Evolutionary conservation across 2,113 vertebrate genomes (phyloP), one percentile per base, ranked within the genome.

Genomic region (Stictonetta naevosa): DNA sequence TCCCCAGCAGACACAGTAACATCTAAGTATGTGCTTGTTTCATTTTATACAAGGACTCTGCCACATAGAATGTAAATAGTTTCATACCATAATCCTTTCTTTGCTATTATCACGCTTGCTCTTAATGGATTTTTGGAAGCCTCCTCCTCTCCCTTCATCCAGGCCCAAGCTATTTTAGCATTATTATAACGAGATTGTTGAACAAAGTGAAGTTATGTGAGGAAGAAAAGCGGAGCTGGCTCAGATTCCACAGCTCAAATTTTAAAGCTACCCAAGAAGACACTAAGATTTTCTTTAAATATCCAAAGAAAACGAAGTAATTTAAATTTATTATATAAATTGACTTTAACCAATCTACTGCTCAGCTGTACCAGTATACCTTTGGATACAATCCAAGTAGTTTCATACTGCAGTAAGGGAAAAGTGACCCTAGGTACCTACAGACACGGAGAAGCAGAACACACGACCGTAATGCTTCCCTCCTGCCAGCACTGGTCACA

Each of bases 61-160:
- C 68, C 79, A 78, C 60, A 58, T 36, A 50, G 56, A 83, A 93
- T 80, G 60, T 72, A 86, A 96, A 63, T 15, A 88, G 75, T 73
- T 81, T 77, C 72, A 92, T 78, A 90, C 56, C 56, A 78, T 13
- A 84, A 73, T 53, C 80, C 48, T 95, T 86, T 86, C 83, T 80
- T n/a, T 86, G 92, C 59, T 73, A 88, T 90, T 94, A 96, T 90
- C 88, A 94, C 76, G 91, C 80, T 63, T 86, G 83, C 26, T 88
- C 93, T 81, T 90, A 88, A 92, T 48, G 44, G 73, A 75, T 40
- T 71, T 93, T 88, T 93, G 52, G 64, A 94, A 95, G 48, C 25
- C 16, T 63, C 31, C 63, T 73, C 5, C 59, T 73, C 52, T 83
- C 56, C 66, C 78, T 79, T 59, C 63, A 89, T 85, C 66, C 84